Percentiles rank a stretch among this genome's conserved stretches.
Evolutionary conservation across 1,140 invertebrate species (phyloP).

Genomic region (Leptinotarsa undecemlineata): DNA sequence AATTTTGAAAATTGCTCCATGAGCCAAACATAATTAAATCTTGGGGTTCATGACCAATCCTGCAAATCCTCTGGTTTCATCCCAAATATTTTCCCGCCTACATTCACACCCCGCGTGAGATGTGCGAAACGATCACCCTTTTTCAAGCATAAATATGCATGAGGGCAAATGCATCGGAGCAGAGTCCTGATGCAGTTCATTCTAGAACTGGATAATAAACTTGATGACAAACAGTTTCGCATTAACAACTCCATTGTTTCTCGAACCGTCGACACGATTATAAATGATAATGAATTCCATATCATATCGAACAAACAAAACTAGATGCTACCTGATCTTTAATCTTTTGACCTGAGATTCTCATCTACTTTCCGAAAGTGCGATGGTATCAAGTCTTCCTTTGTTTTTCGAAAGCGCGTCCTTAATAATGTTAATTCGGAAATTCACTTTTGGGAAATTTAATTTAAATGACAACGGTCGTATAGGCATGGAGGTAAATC

Average conservation of each 20-base stretch:
- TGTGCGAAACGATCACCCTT: slow-evolving; percentile 6
- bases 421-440: slow-evolving; percentile 10
- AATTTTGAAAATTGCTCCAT: too few species aligned
- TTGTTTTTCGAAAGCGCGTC: slow-evolving; percentile 13
- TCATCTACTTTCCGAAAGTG: slow-evolving; percentile 11
- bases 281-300: slow-evolving; percentile 38
- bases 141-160: slow-evolving; percentile 23
- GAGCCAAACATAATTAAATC: too few species aligned
- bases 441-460: not conserved
- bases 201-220: slow-evolving; percentile 25
- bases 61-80: too few species aligned
- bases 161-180: not conserved
- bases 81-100: too few species aligned
- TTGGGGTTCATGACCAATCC: too few species aligned
- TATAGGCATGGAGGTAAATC: not conserved
- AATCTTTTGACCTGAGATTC: slow-evolving; percentile 44
- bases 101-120: not conserved
- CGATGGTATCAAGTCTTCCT: slow-evolving; percentile 2
- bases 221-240: slow-evolving; percentile 23
- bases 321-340: slow-evolving; percentile 38
- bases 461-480: not conserved
- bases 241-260: slow-evolving; percentile 32
- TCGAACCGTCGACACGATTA: slow-evolving; percentile 33
- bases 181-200: slow-evolving; percentile 19
- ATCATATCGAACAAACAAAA: slow-evolving; percentile 35